Base-by-base conservation (phyloP, 1,140 invertebrate genomes). In the Pararge aegeria region DNA sequence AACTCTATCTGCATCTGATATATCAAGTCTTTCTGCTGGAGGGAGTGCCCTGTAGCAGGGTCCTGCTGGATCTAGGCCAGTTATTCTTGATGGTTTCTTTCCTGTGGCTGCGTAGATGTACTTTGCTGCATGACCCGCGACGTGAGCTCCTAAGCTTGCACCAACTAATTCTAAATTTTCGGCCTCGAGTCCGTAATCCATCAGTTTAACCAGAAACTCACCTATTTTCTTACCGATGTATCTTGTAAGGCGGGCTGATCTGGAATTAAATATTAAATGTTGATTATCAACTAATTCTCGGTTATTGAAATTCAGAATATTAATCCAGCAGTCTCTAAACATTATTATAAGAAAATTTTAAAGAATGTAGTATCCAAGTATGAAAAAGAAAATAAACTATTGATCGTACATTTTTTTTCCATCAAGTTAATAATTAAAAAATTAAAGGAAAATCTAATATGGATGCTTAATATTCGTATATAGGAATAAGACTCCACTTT, bases 11-110 rank as follows among this genome's bases (percentile, higher is more conserved):
- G 92, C 93, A 49, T 94, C 93, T 0, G 90, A 87, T 12, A 82
- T 79, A 52, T 91, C 85, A 12, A 94, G 65, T 20, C 90, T 90
- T 30, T 90, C 88, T 1, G 91, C 83, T 0, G 89, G 74, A 1
- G 90, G 73, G 1, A 93, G 70, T 1, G 80, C 73, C 38, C 80
- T 72, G 56, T 93, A 94, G 13, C 93, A 89, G 0, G 93, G 93
- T 7, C 93, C 90, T 0, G 94, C 92, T 0, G 94, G 94, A 68
- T 95, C 94, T 42, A 95, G 77, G 1, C 93, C 94, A 0, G 94
- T 92, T 29, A 95, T 91, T 19, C 90, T 87, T 10, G 90, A 80
- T 65, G 94, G 79, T 61, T 85, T 87, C 15, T 65, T 73, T 0
- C 87, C 87, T 0, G 80, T 86, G 0, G 30, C 61, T 0, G 67